A percentile compares a stretch with the other conserved stretches of the same genome.
phyloP scores from a whole-genome alignment of 2,888 invertebrate species.

The Sicus ferrugineus region DNA sequence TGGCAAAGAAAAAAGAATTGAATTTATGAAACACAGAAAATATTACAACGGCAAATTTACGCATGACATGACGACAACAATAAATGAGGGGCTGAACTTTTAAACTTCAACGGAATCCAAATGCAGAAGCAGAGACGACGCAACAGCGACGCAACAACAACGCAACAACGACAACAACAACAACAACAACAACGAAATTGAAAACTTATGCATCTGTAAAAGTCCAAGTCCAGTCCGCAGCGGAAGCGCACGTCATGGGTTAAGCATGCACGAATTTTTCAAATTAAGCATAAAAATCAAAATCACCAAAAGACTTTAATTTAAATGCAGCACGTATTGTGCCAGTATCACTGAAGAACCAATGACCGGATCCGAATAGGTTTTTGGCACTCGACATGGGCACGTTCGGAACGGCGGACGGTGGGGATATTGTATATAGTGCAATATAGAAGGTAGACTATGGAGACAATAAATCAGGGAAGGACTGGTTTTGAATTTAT shows the following conservation, averaged over 20 bases:
- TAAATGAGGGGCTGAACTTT: constrained; percentile 14
- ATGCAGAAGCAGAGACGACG: not conserved
- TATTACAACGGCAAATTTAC: constrained; percentile 5
- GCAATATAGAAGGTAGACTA: too few species aligned
- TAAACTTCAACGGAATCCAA: constrained; percentile 6
- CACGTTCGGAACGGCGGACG: too few species aligned
- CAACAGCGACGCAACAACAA: too few species aligned
- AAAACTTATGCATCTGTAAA: not conserved
- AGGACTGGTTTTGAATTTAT: too few species aligned
- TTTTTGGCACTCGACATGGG: too few species aligned
- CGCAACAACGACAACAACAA: not conserved
- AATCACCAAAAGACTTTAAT: too few species aligned
- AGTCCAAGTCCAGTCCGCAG: not conserved
- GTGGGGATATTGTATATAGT: too few species aligned
- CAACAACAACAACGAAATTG: not conserved
- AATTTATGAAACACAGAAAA: not conserved
- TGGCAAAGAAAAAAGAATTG: not conserved
- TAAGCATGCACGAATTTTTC: constrained; percentile 15
- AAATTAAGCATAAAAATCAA: not conserved
- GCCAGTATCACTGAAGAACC: too few species aligned
- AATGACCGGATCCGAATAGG: too few species aligned
- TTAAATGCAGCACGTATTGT: too few species aligned
- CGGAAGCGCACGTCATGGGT: constrained; percentile 23
- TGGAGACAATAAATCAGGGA: too few species aligned
- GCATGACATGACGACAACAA: constrained; percentile 30